Evolutionary conservation across 2,797 vertebrate genomes (phyloP).

Genomic region (Meriones psammophilus): DNA sequence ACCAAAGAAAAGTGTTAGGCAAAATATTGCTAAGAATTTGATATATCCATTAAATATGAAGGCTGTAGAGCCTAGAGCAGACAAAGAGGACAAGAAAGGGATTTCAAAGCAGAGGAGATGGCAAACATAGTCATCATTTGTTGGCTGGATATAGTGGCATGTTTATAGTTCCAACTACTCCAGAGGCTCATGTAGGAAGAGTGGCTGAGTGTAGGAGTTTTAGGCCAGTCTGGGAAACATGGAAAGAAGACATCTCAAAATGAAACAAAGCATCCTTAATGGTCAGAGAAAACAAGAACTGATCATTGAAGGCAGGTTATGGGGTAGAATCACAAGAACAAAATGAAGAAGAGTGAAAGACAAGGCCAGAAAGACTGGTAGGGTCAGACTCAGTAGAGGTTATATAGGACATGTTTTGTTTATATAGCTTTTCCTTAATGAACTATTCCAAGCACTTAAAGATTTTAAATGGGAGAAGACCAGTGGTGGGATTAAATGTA

Average conservation of each 20-base stretch:
- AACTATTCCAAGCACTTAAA: constrained; percentile 2
- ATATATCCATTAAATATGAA: not conserved
- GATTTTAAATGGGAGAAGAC: not conserved
- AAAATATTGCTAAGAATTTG: constrained; percentile 8
- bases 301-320: not conserved
- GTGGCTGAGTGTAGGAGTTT: not conserved
- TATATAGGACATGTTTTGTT: not conserved
- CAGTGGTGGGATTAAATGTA: constrained; percentile 3
- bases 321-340: not conserved
- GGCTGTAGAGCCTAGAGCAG: not conserved
- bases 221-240: not conserved
- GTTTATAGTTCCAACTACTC: not conserved
- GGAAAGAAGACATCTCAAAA: not conserved
- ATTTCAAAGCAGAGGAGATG: constrained; percentile 17
- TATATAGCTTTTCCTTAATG: not conserved
- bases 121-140: not conserved
- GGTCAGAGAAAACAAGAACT: not conserved
- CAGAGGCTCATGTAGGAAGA: not conserved
- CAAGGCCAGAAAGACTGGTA: not conserved
- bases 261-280: not conserved
- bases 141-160: not conserved
- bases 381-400: not conserved
- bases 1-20: not conserved
- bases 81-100: constrained; percentile 11
- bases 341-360: not conserved